Conservation (phyloP, 2,113 vertebrate genomes). For the Apodemus speciosus region DNA sequence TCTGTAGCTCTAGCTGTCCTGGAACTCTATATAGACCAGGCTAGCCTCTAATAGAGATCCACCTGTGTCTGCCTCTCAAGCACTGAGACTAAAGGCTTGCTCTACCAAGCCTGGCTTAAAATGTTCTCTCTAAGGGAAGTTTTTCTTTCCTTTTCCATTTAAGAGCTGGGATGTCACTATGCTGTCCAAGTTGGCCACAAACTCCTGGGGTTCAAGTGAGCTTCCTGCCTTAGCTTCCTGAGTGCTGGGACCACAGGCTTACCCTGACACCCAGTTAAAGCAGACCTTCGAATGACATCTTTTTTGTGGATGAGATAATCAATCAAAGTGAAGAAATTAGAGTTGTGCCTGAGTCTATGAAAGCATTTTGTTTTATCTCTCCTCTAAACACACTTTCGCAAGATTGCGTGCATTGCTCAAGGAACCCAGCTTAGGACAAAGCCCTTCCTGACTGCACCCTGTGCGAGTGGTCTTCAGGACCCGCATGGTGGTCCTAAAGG, state of each 20-base stretch:
- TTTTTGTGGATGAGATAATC: not conserved
- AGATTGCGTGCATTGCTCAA: not conserved
- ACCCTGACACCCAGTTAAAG: not conserved
- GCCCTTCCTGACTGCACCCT: slow-evolving; percentile 48
- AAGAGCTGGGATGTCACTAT: not conserved
- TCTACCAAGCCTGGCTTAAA: not conserved
- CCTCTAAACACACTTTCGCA: slow-evolving; percentile 2
- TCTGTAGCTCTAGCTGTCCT: not conserved
- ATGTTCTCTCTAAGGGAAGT: not conserved
- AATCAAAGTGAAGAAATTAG: not conserved
- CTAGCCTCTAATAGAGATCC: not conserved
- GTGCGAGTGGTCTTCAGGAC: not conserved
- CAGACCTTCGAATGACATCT: not conserved
- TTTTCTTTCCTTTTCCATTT: not conserved
- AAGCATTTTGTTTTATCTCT: slow-evolving; percentile 2
- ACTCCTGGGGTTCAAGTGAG: not conserved
- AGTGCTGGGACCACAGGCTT: not conserved
- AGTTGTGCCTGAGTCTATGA: not conserved
- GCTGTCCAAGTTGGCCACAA: not conserved
- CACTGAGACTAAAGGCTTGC: not conserved
- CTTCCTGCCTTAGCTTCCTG: not conserved
- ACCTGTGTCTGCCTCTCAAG: not conserved
- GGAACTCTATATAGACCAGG: not conserved
- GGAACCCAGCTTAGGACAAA: not conserved
- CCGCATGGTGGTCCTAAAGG: not conserved